Base-by-base conservation (phyloP, 2,888 invertebrate species). In the Agrotis segetum region DNA sequence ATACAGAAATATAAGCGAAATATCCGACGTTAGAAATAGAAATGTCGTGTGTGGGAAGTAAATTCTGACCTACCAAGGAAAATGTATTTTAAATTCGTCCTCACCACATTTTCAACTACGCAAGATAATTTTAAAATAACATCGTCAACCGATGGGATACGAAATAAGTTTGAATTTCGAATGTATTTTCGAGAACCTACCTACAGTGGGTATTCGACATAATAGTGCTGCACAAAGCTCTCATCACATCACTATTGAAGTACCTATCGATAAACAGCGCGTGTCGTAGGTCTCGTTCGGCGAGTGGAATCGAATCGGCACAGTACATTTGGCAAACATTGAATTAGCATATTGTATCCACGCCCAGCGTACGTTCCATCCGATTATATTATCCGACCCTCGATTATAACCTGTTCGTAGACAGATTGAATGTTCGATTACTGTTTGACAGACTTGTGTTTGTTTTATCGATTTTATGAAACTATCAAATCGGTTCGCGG, bases 271-370 rank as follows among this genome's bases (percentile, higher is more conserved):
- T 82, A 85, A 87, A 86, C 81, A 85, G 71, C 47, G 75, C 77
- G 80, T 81, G 81, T 82, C 79, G 82, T 69, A 74, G 79, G 73
- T 74, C 79, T 67, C 80, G 75, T 67, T 83, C 85, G 77, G 72
- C 78, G 79, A 82, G 74, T 83, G 75, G 78, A 82, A 84, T 86
- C 80, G 84, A 85, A 84, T 85, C 75, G 80, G 79, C 77, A 81
- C 82, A 87, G 84, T 85, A 87, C 89, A 91, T 90, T 90, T 87
- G 84, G 85, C 88, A 90, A 90, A 90, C 90, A 90, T 88, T 87
- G 88, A 86, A 91, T 89, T 91, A 89, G 85, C 90, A 89, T 91
- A 90, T 85, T 84, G 82, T 85, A 81, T 83, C 83, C 79, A 79
- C 68, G 78, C 76, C 69, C 72, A 72, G 85, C 70, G 76, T 77